Evolutionary conservation across 2,797 vertebrate genomes (phyloP), one percentile per base, ranked within the genome.

Genomic region (Siniperca undulata): DNA sequence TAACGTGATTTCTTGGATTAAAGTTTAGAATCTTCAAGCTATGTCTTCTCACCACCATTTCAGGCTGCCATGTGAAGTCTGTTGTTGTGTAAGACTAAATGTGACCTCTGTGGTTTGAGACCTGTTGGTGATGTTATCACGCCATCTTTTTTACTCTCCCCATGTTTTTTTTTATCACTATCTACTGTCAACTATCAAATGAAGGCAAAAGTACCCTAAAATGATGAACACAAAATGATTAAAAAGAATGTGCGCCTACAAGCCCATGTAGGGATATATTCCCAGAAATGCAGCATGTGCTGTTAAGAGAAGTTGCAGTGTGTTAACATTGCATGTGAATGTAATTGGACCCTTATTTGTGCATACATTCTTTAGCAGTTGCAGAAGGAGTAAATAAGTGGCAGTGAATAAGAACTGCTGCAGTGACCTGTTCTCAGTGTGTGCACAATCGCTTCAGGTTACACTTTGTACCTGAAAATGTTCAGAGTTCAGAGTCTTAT

Each of bases 381-480:
- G 10, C 34, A 8, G 12, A 24, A 36, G 12, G 52, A 80, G n/a
- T n/a, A n/a, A n/a, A n/a, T n/a, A n/a, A 78, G 36, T 44, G 52
- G 34, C 65, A 74, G 77, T 74, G 76, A 77, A 71, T 65, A 71
- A 65, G 55, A 66, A 27, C 24, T 65, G 70, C 80, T 44, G 67
- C 82, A 70, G 61, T 48, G 55, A 66, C 73, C 34, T 44, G 61
- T 20, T 69, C 52, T 76, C 38, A 44, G 56, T 67, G 56, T 65
- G 68, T 42, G 40, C 66, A 44, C 46, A 83, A 70, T 79, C 7
- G 30, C 80, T 74, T 85, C 56, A 56, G 66, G 44, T 79, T 59
- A 22, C 52, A 68, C 59, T 62, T 59, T 46, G 67, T 66, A 74
- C 40, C 50, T 75, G 50, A 78, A 75, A 64, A 67, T 52, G 59